These are phyloP conservation scores for Saccostrea echinata DNA, from an alignment of 1,140 invertebrate species.

Conservation along the genomic window DNA sequence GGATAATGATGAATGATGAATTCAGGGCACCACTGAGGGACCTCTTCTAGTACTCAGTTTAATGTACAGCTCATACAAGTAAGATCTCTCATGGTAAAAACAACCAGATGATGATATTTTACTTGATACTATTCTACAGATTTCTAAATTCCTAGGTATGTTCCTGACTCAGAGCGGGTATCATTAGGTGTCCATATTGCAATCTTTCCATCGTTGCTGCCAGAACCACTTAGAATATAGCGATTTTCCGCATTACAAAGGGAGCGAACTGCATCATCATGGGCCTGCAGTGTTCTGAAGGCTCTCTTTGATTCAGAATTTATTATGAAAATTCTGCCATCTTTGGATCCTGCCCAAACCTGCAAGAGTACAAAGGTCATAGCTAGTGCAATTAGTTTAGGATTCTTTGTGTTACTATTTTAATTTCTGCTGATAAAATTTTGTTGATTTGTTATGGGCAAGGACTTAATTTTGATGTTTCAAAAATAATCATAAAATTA, in stretches of 20 bases:
- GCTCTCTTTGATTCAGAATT: constrained; percentile 49
- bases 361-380: constrained; percentile 23
- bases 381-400: no score
- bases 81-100: no score
- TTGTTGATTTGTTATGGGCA: no score
- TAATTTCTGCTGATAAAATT: no score
- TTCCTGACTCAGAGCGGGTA: constrained; percentile 53
- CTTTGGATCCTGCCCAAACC: constrained; percentile 72
- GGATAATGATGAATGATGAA: no score
- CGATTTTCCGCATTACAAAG: constrained; percentile 68
- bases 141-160: constrained; percentile 18
- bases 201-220: constrained; percentile 72
- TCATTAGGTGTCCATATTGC: constrained; percentile 70
- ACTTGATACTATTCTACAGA: background rate
- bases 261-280: constrained; percentile 71
- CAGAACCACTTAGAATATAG: constrained; percentile 69
- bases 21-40: no score
- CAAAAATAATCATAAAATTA: no score
- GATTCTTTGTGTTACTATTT: no score
- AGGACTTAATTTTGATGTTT: no score
- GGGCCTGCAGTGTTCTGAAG: constrained; percentile 66
- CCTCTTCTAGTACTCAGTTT: no score
- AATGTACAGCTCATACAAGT: no score
- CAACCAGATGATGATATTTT: no score
- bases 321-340: constrained; percentile 68